Evolutionary conservation across 2,888 invertebrate species (phyloP).

Genomic region (Drosophila mulleri): DNA sequence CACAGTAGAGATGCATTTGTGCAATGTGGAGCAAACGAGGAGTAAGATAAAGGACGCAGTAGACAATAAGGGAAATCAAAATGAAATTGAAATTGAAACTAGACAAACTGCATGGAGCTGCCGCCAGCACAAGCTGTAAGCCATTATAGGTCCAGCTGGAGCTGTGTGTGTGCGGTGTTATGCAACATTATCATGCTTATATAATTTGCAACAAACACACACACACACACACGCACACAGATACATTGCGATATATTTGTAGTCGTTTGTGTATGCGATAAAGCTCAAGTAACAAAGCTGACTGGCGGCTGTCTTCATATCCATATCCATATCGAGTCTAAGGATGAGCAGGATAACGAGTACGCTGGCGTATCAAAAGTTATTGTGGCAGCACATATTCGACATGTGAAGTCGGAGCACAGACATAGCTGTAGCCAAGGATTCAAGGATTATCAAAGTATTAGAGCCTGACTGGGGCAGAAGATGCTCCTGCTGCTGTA

Average conservation of each 20-base stretch:
- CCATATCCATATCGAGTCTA: constrained; percentile 36
- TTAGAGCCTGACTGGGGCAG: constrained; percentile 53
- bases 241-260: constrained; percentile 30
- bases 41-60: constrained; percentile 31
- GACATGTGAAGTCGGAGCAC: constrained; percentile 34
- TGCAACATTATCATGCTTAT: constrained; percentile 74
- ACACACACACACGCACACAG: background rate
- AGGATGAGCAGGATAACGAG: constrained; percentile 45
- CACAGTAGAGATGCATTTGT: constrained; percentile 21
- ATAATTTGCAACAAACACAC: constrained; percentile 59
- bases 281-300: constrained; percentile 78
- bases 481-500: constrained; percentile 3
- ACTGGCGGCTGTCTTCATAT: constrained; percentile 54
- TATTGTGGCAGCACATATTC: constrained; percentile 65
- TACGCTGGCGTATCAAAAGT: constrained; percentile 69
- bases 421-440: constrained; percentile 36
- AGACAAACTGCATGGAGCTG: constrained; percentile 71
- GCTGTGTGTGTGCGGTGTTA: constrained; percentile 34
- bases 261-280: constrained; percentile 56
- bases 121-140: constrained; percentile 19
- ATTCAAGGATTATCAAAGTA: constrained; percentile 77
- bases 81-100: constrained; percentile 80
- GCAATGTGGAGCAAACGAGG: constrained; percentile 18
- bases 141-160: background rate
- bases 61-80: constrained; percentile 74